Evolutionary conservation across 30 jellyfish, hydroid and myxozoan species (phyloP).

Genomic region (Pseudorhiza aurosa): DNA sequence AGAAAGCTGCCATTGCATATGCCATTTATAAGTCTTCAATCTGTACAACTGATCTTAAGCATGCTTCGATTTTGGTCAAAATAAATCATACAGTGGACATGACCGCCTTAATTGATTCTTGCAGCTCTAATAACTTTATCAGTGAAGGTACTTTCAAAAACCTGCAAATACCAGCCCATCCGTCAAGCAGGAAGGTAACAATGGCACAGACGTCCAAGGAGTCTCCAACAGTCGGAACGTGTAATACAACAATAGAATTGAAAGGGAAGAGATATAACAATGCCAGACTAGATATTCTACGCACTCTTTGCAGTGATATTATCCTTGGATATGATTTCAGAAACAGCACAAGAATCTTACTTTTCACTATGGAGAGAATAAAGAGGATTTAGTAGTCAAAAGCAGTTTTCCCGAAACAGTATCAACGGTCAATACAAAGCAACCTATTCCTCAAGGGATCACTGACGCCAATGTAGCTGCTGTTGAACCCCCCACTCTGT

Average conservation of each 20-base stretch:
- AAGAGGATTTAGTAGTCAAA: slow-evolving; percentile 26
- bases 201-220: slow-evolving; percentile 65
- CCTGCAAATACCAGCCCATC: slow-evolving; percentile 32
- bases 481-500: slow-evolving; percentile 51
- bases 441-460: not conserved
- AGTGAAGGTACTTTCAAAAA: slow-evolving; percentile 21
- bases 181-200: slow-evolving; percentile 32
- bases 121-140: slow-evolving; percentile 39
- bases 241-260: slow-evolving; percentile 36
- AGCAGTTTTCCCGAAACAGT: slow-evolving; percentile 10
- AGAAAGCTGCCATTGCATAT: slow-evolving; percentile 38
- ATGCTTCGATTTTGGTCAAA: slow-evolving; percentile 38
- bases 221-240: slow-evolving; percentile 6
- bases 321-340: slow-evolving; percentile 57
- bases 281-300: slow-evolving; percentile 29
- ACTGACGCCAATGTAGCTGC: slow-evolving; percentile 14
- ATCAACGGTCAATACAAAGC: slow-evolving; percentile 2
- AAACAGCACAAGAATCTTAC: slow-evolving; percentile 39
- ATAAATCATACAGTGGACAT: slow-evolving; percentile 5
- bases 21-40: slow-evolving; percentile 50
- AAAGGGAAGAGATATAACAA: slow-evolving; percentile 29
- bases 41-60: slow-evolving; percentile 30
- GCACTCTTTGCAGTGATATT: slow-evolving; percentile 58
- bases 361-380: slow-evolving; percentile 44
- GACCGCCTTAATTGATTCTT: slow-evolving; percentile 41